These are phyloP conservation scores for Gryllus longicercus DNA, from an alignment of 2,888 invertebrate species.

Conservation along the genomic window DNA sequence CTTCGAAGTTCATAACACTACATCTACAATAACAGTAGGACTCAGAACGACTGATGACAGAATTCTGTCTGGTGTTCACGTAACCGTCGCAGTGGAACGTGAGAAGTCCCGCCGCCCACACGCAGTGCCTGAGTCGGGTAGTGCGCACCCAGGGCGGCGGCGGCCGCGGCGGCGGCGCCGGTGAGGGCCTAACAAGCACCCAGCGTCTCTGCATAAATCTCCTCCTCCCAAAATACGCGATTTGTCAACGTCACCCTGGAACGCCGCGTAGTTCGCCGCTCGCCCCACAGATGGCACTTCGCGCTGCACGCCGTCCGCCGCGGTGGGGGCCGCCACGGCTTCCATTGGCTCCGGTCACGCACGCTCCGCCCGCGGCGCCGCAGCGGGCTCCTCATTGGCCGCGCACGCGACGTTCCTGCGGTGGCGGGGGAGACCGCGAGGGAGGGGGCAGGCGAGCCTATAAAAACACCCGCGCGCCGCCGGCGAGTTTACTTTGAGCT, in stretches of 20 bases:
- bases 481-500: slow-evolving; percentile 22
- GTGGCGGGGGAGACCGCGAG: background rate
- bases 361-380: background rate
- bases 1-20: no score
- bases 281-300: background rate
- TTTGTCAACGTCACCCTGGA: background rate
- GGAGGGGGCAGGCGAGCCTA: slow-evolving; percentile 27
- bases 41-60: no score
- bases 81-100: no score
- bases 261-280: background rate
- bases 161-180: background rate
- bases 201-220: background rate
- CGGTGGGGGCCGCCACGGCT: slow-evolving; percentile 5
- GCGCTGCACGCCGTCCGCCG: background rate
- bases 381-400: background rate
- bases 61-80: no score
- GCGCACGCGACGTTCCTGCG: slow-evolving; percentile 4
- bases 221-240: background rate
- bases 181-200: background rate
- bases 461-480: slow-evolving; percentile 21
- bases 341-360: background rate
- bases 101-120: no score
- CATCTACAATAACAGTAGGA: no score
- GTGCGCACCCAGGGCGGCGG: no score
- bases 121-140: no score